Evolutionary conservation across 2,113 vertebrate species (phyloP), one percentile per base, ranked within the genome.

Genomic region (Monopterus albus): DNA sequence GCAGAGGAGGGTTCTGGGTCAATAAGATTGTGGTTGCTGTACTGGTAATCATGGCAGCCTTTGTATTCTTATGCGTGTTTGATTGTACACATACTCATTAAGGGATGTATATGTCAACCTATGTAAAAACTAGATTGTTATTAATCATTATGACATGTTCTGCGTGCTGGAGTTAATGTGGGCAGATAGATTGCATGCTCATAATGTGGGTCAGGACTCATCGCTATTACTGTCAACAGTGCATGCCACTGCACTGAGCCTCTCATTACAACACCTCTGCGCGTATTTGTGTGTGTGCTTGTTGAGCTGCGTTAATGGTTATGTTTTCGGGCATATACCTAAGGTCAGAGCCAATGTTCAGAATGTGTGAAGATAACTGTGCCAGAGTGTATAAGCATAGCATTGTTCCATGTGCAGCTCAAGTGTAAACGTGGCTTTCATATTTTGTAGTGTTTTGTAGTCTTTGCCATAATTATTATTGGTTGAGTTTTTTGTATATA

Each of bases 11-110:
- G 42, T 62, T 57, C 20, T 58, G 29, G 66, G 55, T 79, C 63
- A 61, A 39, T 73, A 61, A 2, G 42, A 58, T 40, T 77, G 56
- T 57, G 60, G 57, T 40, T 69, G 43, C 18, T 40, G 62, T 28
- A 23, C 43, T 39, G 20, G 36, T 66, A 42, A 70, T 68, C 23
- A 45, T 23, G 10, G 43, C 36, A 20, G 23, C 18, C 26, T 3
- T n/a, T 63, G 6, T 42, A 45, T 49, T 36, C 20, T 11, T 18
- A n/a, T 55, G 20, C 36, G 20, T 65, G 2, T 72, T 75, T 58
- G 33, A 49, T 49, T 12, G 28, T 40, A n/a, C 23, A 17, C 47
- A 29, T 43, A 8, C 15, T 62, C 61, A 29, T 50, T 35, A 42
- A 23, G n/a, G 40, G 29, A 31, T 31, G 29, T 31, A 31, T 31